These are phyloP conservation scores for Drosophila lacertosa DNA, from an alignment of 1,140 invertebrate species.

Conservation along the genomic window DNA sequence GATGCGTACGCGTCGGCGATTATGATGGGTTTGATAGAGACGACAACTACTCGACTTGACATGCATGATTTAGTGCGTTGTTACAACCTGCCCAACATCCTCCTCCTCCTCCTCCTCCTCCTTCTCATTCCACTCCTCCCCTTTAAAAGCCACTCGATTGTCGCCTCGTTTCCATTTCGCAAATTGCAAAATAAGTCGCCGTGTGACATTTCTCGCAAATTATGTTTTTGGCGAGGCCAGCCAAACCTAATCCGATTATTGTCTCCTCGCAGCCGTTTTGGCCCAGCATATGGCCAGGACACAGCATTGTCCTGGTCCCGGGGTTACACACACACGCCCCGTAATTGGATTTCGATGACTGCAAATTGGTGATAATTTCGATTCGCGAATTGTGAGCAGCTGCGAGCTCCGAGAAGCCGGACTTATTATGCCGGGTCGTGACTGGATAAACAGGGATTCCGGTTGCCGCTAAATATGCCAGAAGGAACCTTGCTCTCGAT, in stretches of 20 bases:
- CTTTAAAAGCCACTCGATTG: slow-evolving; percentile 18
- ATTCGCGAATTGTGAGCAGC: slow-evolving; percentile 74
- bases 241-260: slow-evolving; percentile 80
- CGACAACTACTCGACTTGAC: slow-evolving; percentile 80
- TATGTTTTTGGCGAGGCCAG: slow-evolving; percentile 66
- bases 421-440: slow-evolving; percentile 62
- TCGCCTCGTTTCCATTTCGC: slow-evolving; percentile 64
- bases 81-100: slow-evolving; percentile 23
- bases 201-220: slow-evolving; percentile 83
- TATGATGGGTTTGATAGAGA: slow-evolving; percentile 80
- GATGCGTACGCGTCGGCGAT: slow-evolving; percentile 74
- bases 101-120: no score
- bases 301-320: slow-evolving; percentile 49
- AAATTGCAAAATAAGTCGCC: slow-evolving; percentile 79
- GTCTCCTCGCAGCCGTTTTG: slow-evolving; percentile 57
- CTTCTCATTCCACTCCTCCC: not conserved
- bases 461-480: slow-evolving; percentile 39
- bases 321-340: slow-evolving; percentile 53
- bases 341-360: slow-evolving; percentile 84
- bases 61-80: slow-evolving; percentile 74
- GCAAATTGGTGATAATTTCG: slow-evolving; percentile 84
- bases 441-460: slow-evolving; percentile 60
- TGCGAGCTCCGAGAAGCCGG: slow-evolving; percentile 40
- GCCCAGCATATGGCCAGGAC: slow-evolving; percentile 59
- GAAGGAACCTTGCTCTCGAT: not conserved